Evolutionary conservation across 2,113 vertebrate species (phyloP).

Genomic region (Prolemur simus): DNA sequence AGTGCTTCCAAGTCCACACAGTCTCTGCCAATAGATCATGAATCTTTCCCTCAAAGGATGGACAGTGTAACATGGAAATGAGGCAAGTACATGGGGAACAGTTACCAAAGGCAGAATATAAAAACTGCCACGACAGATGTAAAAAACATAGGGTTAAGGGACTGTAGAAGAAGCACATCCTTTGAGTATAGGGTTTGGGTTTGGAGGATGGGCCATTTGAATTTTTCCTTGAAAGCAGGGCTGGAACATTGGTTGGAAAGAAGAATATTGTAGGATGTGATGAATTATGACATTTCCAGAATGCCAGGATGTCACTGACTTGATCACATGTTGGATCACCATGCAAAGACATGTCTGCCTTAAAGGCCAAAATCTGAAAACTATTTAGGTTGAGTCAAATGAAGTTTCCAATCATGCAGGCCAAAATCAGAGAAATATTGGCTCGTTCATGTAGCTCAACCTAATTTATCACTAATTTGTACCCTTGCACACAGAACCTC

Average conservation of each 20-base stretch:
- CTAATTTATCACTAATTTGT: background rate
- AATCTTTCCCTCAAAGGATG: background rate
- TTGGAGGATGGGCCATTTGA: background rate
- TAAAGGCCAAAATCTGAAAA: constrained; percentile 37
- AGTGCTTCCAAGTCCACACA: background rate
- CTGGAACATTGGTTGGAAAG: background rate
- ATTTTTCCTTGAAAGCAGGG: background rate
- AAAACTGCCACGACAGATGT: background rate
- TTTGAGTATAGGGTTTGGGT: background rate
- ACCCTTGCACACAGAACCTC: background rate
- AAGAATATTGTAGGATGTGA: background rate
- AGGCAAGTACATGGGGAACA: background rate
- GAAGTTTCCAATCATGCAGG: background rate
- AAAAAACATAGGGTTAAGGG: background rate
- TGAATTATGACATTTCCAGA: constrained; percentile 48
- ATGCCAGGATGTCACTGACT: background rate
- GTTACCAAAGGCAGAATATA: background rate
- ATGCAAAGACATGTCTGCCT: background rate
- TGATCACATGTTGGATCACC: background rate
- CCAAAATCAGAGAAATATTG: background rate
- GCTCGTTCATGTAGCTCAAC: background rate
- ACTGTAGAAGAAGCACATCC: background rate
- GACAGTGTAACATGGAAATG: background rate
- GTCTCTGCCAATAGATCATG: background rate
- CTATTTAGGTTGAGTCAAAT: background rate